Base-by-base conservation (phyloP, 2,113 vertebrate genomes). In the Tamias sibiricus region DNA sequence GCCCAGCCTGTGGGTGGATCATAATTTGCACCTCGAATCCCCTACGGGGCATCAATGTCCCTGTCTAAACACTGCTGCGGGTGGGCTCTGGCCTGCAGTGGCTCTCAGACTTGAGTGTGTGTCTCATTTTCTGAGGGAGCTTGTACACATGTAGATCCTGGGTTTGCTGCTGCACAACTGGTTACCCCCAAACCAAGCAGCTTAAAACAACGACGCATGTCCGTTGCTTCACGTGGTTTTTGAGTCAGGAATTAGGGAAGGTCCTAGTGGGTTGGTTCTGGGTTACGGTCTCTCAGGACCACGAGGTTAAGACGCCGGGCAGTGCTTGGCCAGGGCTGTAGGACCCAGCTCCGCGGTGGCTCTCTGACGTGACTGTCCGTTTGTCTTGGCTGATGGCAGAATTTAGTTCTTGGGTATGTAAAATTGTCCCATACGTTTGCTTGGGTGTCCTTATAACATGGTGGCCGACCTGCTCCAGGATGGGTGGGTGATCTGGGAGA, bases 371-470 rank as follows among this genome's bases (percentile, higher is more conserved):
- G 16, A 14, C 80, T 26, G n/a, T 13, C 49, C 1, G 2, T 59
- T 49, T 77, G 32, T 40, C 49, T 47, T 59, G 76, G 13, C 32
- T 44, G 19, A 40, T 0, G 10, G 35, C 47, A 24, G 95, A 90
- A 35, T 32, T 24, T 30, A 12, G 42, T 35, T 30, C 30, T 52
- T 54, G n/a, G 2, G 14, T 19, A 0, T 0, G 6, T 1, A 4
- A 64, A 93, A 30, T 47, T 20, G n/a, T 42, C 52, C 42, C n/a
- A 1, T 1, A 24, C 13, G 3, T 7, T 42, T 47, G 68, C 26
- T 28, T 57, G 24, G 47, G 37, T 2, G 7, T 83, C 80, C 32
- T 64, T 19, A 42, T 8, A n/a, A 54, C 22, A 6, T 26, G 52
- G 64, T 0, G 1, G 30, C n/a, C 1, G 8, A n/a, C 40, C 17